Evolutionary conservation across 1,140 invertebrate genomes (phyloP).

Genomic region (Stegodyphus dumicola): DNA sequence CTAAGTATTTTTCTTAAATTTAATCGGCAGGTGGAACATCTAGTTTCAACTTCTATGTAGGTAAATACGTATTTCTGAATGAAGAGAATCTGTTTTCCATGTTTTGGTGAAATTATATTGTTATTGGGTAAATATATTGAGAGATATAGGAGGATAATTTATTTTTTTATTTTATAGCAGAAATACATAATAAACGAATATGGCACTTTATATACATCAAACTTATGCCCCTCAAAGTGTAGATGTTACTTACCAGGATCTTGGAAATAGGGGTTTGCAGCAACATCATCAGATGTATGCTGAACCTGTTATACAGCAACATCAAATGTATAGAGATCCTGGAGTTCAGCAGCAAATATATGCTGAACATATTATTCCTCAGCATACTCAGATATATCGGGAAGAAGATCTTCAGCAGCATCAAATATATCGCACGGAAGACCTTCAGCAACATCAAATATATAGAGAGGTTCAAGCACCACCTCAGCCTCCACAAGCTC

Average conservation of each 20-base stretch:
- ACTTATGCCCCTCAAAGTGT: conserved; percentile 37
- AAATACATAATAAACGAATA: neutral
- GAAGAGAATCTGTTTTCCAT: too few species aligned
- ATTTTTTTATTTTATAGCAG: too few species aligned
- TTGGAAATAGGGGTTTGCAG: conserved; percentile 46
- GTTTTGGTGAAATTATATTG: too few species aligned
- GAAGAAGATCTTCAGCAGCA: conserved; percentile 52
- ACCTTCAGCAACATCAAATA: conserved; percentile 54
- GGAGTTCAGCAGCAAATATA: conserved; percentile 50
- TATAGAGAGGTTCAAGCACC: conserved; percentile 31
- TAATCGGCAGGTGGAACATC: too few species aligned
- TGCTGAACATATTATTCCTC: conserved; percentile 49
- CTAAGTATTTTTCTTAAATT: too few species aligned
- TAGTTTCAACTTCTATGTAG: too few species aligned
- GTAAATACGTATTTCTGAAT: too few species aligned
- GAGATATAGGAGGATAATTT: too few species aligned
- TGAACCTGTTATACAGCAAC: conserved; percentile 57
- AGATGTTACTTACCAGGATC: conserved; percentile 55
- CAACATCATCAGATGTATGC: conserved; percentile 58
- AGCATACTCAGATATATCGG: conserved; percentile 51
- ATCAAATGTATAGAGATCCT: conserved; percentile 40
- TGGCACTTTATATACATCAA: conserved; percentile 55
- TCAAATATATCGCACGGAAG: conserved; percentile 47
- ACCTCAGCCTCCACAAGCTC: neutral
- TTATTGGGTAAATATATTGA: too few species aligned